A percentile compares a stretch with the other conserved stretches of the same genome.
phyloP scores from a whole-genome alignment of 1,140 invertebrate genomes.

The Varroa destructor region DNA sequence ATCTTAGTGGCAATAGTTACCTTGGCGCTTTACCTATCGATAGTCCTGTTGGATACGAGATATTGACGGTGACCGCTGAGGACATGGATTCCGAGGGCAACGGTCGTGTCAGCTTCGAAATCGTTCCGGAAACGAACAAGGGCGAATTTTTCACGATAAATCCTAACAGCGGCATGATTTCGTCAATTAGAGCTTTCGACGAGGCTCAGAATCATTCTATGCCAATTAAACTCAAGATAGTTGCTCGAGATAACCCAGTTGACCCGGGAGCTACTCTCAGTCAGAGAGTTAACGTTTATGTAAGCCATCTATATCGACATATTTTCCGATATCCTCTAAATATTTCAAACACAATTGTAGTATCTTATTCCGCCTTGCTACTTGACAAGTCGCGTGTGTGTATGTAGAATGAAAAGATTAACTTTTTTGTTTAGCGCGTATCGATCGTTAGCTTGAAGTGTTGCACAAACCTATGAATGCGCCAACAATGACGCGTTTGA shows the following conservation, averaged over 20 bases:
- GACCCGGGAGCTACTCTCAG: constrained; percentile 32
- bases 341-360: no score
- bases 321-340: background rate
- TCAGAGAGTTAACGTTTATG: constrained; percentile 49
- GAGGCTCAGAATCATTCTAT: constrained; percentile 49
- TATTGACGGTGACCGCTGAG: constrained; percentile 60
- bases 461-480: background rate
- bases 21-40: constrained; percentile 57
- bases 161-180: constrained; percentile 55
- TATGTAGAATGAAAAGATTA: background rate
- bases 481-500: background rate
- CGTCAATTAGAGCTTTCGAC: constrained; percentile 56
- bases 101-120: constrained; percentile 57
- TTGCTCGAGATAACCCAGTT: constrained; percentile 57
- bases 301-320: constrained; percentile 38
- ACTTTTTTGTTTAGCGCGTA: no score
- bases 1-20: constrained; percentile 46
- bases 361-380: no score
- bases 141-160: constrained; percentile 60
- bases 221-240: constrained; percentile 59
- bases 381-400: no score
- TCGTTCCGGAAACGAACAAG: constrained; percentile 48
- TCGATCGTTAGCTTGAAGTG: no score
- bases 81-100: constrained; percentile 67
- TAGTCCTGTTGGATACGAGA: constrained; percentile 53